Evolutionary conservation across 2,888 invertebrate species (phyloP).

Genomic region (Apantesis nais): DNA sequence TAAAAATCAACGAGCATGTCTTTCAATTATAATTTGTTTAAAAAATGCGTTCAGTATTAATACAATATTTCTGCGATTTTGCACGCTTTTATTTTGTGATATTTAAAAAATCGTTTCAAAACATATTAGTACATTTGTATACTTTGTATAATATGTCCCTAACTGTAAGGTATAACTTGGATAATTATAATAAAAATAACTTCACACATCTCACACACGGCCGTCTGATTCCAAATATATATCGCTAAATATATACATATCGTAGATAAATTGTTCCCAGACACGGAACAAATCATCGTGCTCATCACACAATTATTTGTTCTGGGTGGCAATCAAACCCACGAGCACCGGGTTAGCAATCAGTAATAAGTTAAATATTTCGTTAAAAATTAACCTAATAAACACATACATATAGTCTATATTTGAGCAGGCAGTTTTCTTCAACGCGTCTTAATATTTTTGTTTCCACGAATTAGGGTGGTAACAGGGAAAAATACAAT

Average conservation of each 20-base stretch:
- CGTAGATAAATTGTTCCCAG: too few species aligned
- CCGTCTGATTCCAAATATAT: too few species aligned
- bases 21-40: conserved; percentile 22
- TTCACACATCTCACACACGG: too few species aligned
- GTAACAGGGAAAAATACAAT: neutral
- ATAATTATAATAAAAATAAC: too few species aligned
- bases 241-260: too few species aligned
- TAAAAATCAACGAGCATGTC: conserved; percentile 21
- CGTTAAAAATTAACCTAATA: neutral
- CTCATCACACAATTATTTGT: too few species aligned
- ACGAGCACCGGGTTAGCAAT: too few species aligned
- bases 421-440: neutral
- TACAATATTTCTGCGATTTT: conserved; percentile 18
- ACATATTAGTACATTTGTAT: neutral
- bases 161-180: neutral
- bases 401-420: neutral
- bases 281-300: too few species aligned
- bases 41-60: conserved; percentile 23
- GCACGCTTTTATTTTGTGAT: conserved; percentile 16
- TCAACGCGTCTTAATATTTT: neutral
- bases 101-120: neutral
- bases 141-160: neutral
- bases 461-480: neutral
- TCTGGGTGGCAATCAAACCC: too few species aligned
- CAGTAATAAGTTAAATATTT: too few species aligned